Base-by-base conservation (phyloP, 2,888 invertebrate species). In the Melanophora roralis region DNA sequence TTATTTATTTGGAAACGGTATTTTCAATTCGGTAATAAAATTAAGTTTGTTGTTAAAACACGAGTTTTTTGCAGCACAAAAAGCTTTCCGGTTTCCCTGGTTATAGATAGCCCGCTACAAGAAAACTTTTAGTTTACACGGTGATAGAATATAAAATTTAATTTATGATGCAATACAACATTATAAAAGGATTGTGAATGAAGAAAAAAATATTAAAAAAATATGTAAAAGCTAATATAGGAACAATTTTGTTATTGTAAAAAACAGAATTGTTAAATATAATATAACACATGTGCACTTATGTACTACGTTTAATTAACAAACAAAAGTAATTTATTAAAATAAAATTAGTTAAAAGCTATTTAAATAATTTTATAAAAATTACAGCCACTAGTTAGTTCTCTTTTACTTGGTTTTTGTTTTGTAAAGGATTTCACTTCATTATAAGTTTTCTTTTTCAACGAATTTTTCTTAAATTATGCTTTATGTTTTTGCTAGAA, bases 361-460 rank as follows among this genome's bases (percentile, higher is more conserved):
- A 64, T 12, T 49, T 49, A 49, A 76, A 64, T 19, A 71, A 65
- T 57, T 67, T 59, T 67, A 45, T 67, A 43, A 69, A 59, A 62
- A 78, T 78, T 64, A 78, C 78, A 78, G 78, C 78, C 78, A 73
- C 77, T 59, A 19, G 43, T 27, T 72, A 62, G 27, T 57, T 55
- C 36, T 55, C 36, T 57, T 23, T 47, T 64, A 55, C 12, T 55
- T 47, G 4, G 47, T 36, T 64, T 27, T 64, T 36, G 32, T 32
- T 32, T 43, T 36, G 9, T 19, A 19, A 55, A 8, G 27, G 19
- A 40, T 53, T 36, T 55, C 32, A 19, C 36, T 51, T 40, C 19
- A 45, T 14, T 45, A 19, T n/a, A 27, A 49, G n/a, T 27, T 23
- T 43, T 43, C 16, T 16, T 14, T n/a, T 14, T 2, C n/a, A 45